phyloP scores from a whole-genome alignment of 1,140 invertebrate genomes.

The Heliconius himera region DNA sequence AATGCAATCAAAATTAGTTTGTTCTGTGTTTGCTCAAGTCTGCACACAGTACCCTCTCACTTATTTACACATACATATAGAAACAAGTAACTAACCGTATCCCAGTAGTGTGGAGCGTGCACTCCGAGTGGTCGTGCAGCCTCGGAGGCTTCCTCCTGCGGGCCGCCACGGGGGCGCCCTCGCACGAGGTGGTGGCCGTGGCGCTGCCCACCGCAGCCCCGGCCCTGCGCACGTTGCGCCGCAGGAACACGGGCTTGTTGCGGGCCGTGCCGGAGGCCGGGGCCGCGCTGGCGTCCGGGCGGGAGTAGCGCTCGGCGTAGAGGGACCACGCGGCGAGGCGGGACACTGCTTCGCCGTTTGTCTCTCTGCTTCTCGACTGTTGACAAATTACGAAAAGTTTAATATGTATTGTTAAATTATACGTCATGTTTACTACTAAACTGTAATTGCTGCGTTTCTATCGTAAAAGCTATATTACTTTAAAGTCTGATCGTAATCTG shows the following conservation, averaged over 20 bases:
- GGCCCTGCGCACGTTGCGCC: constrained; percentile 54
- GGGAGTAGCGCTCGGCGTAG: constrained; percentile 59
- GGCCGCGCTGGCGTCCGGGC: constrained; percentile 31
- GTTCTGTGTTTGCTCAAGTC: no score
- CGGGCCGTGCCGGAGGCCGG: constrained; percentile 13
- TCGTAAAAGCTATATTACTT: no score
- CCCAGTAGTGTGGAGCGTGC: constrained; percentile 38
- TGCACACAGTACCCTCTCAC: no score
- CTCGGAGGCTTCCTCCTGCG: constrained; percentile 47
- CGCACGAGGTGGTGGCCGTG: constrained; percentile 32
- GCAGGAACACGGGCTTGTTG: constrained; percentile 67
- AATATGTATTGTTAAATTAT: no score
- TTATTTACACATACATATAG: no score
- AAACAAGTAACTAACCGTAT: neutral
- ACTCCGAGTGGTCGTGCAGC: constrained; percentile 51
- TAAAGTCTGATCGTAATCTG: no score
- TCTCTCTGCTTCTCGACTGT: constrained; percentile 40
- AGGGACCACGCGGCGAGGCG: constrained; percentile 62
- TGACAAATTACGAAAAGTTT: neutral
- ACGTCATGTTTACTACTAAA: no score
- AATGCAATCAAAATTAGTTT: no score
- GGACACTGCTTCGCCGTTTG: constrained; percentile 47
- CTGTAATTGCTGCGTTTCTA: no score
- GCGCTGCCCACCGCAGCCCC: constrained; percentile 40
- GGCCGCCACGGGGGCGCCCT: constrained; percentile 38